Evolutionary conservation across 2,888 invertebrate genomes (phyloP), one percentile per base, ranked within the genome.

Genomic region (Mythimna impura): DNA sequence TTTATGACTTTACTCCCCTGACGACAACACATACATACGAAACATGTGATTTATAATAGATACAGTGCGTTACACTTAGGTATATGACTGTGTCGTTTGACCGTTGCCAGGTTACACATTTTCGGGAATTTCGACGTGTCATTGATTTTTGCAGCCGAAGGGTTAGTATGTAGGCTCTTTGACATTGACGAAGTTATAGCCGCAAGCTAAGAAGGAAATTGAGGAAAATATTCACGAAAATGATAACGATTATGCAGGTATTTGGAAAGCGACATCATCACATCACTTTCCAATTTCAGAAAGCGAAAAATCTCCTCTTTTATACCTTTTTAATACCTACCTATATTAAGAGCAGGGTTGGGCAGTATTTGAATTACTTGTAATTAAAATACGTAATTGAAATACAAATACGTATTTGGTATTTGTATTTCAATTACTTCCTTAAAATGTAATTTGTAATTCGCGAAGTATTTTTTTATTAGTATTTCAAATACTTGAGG

Each of bases 91-190:
- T 80, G 76, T 73, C 76, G 78, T 82, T 83, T 80, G 74, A 22
- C 54, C 78, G 92, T 92, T 92, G 92, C 92, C 81, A 83, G 68
- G 92, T 76, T 77, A 92, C 92, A 79, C 76, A 81, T 85, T 89
- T 80, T 85, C 80, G 82, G 82, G 82, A 34, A n/a, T 30, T 50
- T 40, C 9, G 20, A 60, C 40, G 47, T 60, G 64, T 63, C 75
- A 86, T 86, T 85, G 86, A 86, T 86, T 83, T 85, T 84, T 77
- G 60, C 54, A 22, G 17, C 3, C 3, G 69, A 36, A 70, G 43
- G 57, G 57, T 61, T 63, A 1, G 40, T 40, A 25, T 62, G n/a
- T 47, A 47, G 12, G 12, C 36, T 36, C 9, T 17, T 8, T 60
- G 71, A 64, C 30, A 55, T 64, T 78, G 55, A 61, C 2, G 50